Percentiles rank a stretch among this genome's conserved stretches.
Conservation (phyloP, 2,113 vertebrate genomes). For the Connochaetes taurinus region DNA sequence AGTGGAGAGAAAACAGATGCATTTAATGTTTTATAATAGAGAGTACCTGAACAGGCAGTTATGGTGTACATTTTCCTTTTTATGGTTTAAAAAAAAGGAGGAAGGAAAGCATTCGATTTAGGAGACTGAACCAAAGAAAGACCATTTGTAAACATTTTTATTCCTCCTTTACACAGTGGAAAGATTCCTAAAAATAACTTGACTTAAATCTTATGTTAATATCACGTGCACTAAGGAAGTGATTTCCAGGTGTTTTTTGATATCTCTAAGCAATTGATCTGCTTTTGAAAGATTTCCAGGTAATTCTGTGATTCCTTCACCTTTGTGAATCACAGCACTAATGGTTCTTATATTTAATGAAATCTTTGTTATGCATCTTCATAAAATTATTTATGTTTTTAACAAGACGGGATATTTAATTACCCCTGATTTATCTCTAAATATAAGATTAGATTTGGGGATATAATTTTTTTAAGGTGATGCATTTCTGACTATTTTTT, state of each 20-base stretch:
- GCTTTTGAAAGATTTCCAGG: background rate
- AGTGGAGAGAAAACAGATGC: background rate
- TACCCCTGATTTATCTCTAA: background rate
- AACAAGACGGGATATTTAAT: background rate
- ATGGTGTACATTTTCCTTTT: background rate
- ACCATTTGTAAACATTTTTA: background rate
- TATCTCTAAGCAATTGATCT: background rate
- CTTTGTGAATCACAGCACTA: background rate
- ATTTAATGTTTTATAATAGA: background rate
- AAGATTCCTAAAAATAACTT: background rate
- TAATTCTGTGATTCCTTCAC: background rate
- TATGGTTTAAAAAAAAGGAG: background rate
- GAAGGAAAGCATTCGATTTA: background rate
- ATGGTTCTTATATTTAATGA: background rate
- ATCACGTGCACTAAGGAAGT: background rate
- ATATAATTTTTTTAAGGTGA: background rate
- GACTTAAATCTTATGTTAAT: background rate
- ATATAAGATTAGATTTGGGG: background rate
- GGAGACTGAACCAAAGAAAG: background rate
- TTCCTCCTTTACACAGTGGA: background rate
- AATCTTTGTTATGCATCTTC: background rate
- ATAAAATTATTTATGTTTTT: background rate
- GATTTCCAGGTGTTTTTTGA: background rate
- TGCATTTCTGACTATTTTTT: background rate
- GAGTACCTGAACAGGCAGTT: background rate